phyloP scores from a whole-genome alignment of 2,888 invertebrate species.

The Acrocyrtus sp. region DNA sequence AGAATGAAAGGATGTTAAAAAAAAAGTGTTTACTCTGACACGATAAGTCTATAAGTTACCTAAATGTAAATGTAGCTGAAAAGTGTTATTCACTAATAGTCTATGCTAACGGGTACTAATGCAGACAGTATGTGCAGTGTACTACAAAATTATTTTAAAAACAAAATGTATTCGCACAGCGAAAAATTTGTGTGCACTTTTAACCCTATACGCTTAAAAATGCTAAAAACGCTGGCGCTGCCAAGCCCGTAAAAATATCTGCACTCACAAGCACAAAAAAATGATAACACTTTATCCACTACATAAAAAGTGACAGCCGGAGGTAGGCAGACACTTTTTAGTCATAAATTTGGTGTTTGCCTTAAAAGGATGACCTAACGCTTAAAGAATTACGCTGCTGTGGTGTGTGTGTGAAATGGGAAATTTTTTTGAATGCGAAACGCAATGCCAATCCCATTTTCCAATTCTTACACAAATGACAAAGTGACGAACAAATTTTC shows the following conservation, averaged over 20 bases:
- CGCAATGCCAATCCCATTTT: too few relatives aligned
- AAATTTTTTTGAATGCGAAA: too few relatives aligned
- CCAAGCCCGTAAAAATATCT: conserved; percentile 7
- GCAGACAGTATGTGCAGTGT: not conserved
- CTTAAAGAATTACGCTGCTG: too few relatives aligned
- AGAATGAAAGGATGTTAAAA: conserved; percentile 36
- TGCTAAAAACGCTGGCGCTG: not conserved
- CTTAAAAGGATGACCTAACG: conserved; percentile 47
- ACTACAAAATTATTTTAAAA: not conserved
- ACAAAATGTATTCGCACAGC: too few relatives aligned
- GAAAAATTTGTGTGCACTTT: not conserved
- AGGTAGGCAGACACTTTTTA: conserved; percentile 18
- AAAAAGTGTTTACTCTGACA: conserved; percentile 11
- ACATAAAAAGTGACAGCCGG: conserved; percentile 39
- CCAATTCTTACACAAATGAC: not conserved
- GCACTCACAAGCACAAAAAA: too few relatives aligned
- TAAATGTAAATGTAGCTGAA: not conserved
- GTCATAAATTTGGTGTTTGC: conserved; percentile 17
- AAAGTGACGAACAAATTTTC: not conserved
- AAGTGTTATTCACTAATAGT: conserved; percentile 21
- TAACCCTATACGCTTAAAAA: conserved; percentile 7
- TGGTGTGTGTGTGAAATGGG: too few relatives aligned
- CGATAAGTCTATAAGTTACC: not conserved
- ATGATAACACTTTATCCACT: too few relatives aligned
- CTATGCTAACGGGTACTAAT: conserved; percentile 24